Base-by-base conservation (phyloP, 2,113 vertebrate species). In the Empidonax alnorum region DNA sequence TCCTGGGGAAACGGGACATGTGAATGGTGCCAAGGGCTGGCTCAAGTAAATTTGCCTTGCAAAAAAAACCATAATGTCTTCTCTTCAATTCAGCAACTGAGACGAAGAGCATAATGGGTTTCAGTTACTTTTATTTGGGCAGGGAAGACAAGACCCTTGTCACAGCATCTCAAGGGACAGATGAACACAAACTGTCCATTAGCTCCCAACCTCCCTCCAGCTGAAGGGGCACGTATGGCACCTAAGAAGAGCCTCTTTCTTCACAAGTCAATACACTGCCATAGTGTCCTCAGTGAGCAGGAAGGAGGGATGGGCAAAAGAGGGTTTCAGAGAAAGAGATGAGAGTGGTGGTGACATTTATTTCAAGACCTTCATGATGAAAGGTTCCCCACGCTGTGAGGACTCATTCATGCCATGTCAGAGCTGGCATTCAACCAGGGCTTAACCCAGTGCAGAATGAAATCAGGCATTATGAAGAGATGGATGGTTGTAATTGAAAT, bases 401-500 rank as follows among this genome's bases (percentile, higher is more conserved):
- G 90, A 84, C 44, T 95, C 88, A 96, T 97, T 97, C 96, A 97
- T 96, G 86, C 90, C 53, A 33, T 95, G 93, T 96, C 92, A 79
- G 93, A 95, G 90, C 86, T 96, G 93, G 93, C 93, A 82, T 78
- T 75, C 56, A 74, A 93, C 94, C 96, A 97, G 86, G 61, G 80
- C 53, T 95, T 87, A 93, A 93, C 82, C 80, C 1, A 0, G 76
- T 81, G 83, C 93, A 95, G 90, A 96, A 46, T 93, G 79, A 97
- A 97, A 93, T 96, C 96, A 0, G 61, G 88, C 94, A 93, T 97
- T 97, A 89, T 97, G 96, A 84, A 84, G 94, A 94, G 83, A 92
- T 93, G 96, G 94, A 96, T 92, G 96, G 93, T 89, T 94, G 80
- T 95, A 96, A 96, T 93, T 97, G 94, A 94, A 97, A 96, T 97